Percentiles rank a stretch among this genome's conserved stretches.
Evolutionary conservation across 2,797 vertebrate genomes (phyloP).

Genomic region (Poecilia wingei): DNA sequence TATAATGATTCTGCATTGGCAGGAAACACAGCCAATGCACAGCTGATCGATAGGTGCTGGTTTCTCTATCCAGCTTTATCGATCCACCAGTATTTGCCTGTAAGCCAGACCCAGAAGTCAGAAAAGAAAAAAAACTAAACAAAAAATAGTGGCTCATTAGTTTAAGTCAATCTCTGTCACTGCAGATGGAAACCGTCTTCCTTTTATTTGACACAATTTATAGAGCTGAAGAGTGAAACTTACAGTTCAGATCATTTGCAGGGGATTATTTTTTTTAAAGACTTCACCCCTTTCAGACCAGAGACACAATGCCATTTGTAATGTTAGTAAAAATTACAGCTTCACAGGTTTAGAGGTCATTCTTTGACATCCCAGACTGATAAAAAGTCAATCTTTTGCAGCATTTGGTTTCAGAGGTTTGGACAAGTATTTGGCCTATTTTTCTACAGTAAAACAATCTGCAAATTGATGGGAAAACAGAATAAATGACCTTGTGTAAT

Average conservation of each 20-base stretch:
- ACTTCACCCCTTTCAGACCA: conserved; percentile 31
- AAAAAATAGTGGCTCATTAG: conserved; percentile 35
- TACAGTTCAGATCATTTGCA: conserved; percentile 35
- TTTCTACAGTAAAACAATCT: conserved; percentile 16
- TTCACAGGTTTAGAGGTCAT: conserved; percentile 52
- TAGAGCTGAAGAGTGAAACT: conserved; percentile 49
- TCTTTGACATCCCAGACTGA: conserved; percentile 61
- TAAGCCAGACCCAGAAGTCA: conserved; percentile 43
- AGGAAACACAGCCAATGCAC: conserved; percentile 56
- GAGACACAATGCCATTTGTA: conserved; percentile 49
- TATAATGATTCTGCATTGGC: conserved; percentile 69
- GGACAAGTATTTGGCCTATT: conserved; percentile 37
- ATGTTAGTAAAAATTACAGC: conserved; percentile 50
- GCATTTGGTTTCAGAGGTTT: conserved; percentile 52
- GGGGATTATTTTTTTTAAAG: conserved; percentile 54
- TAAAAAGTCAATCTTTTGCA: conserved; percentile 55
- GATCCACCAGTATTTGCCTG: conserved; percentile 63
- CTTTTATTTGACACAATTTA: conserved; percentile 27
- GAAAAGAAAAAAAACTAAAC: not conserved
- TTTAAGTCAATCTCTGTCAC: conserved; percentile 52
- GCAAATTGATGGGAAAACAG: conserved; percentile 24
- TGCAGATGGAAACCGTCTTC: conserved; percentile 52
- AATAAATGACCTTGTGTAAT: conserved; percentile 34
- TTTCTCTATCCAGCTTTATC: conserved; percentile 54
- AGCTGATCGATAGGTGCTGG: conserved; percentile 67